A percentile compares a stretch with the other conserved stretches of the same genome.
Conservation (phyloP, 1,140 invertebrate genomes). For the Macrobrachium rosenbergii region DNA sequence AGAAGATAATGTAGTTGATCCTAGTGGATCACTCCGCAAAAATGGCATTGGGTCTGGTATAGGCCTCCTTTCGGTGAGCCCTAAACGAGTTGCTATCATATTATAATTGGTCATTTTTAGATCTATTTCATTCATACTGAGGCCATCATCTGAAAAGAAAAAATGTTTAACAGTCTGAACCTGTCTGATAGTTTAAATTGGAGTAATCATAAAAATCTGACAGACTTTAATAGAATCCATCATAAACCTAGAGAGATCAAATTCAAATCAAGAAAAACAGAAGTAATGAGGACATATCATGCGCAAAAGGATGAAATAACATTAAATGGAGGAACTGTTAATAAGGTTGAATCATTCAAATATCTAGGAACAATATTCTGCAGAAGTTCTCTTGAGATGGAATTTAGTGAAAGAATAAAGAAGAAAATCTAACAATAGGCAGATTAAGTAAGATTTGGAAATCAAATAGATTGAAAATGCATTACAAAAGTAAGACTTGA, state of each 20-base stretch:
- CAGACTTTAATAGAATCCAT: neutral
- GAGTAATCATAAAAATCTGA: neutral
- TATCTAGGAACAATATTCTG: too few relatives aligned
- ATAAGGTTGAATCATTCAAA: too few relatives aligned
- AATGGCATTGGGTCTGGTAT: conserved; percentile 72
- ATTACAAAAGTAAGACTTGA: too few relatives aligned
- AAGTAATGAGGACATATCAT: too few relatives aligned
- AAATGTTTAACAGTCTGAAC: neutral
- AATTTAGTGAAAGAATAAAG: too few relatives aligned
- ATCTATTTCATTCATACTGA: conserved; percentile 67
- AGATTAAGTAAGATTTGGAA: too few relatives aligned
- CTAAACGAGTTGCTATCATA: conserved; percentile 68
- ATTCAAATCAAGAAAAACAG: neutral
- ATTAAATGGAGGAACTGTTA: too few relatives aligned
- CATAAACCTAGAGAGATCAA: neutral
- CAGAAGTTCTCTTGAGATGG: too few relatives aligned
- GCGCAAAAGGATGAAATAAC: too few relatives aligned
- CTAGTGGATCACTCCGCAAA: conserved; percentile 74
- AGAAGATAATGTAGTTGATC: conserved; percentile 71
- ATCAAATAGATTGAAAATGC: too few relatives aligned
- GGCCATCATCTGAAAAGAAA: conserved; percentile 65
- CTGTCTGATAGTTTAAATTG: too few relatives aligned
- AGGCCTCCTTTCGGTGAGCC: conserved; percentile 70
- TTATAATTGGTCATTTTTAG: conserved; percentile 66
- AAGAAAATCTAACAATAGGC: too few relatives aligned